Evolutionary conservation across 2,113 vertebrate species (phyloP), one percentile per base, ranked within the genome.

Genomic region (Pelusios castaneus): DNA sequence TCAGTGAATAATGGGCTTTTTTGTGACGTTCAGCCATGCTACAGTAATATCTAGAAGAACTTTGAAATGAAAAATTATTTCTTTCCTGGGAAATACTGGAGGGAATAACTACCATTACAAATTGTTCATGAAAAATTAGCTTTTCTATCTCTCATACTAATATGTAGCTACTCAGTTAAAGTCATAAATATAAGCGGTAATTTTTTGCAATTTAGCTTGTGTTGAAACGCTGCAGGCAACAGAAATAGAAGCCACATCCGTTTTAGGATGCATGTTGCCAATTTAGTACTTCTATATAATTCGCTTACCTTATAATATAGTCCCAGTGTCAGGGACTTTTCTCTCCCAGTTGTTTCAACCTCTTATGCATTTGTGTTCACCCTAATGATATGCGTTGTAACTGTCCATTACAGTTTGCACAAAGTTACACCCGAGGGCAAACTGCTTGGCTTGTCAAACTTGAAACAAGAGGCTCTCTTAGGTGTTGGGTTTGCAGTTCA

Each of bases 121-220:
- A 91, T 89, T 43, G 22, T 54, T 96, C 41, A 51, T 91, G 94
- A 96, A 97, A 95, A 97, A 97, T 89, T 83, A 94, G 76, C 38
- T 96, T 92, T 95, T 91, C 78, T 93, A 34, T 82, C 41, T 92
- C 87, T 38, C 75, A 93, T 81, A 51, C 67, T 94, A 95, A 96
- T 96, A 96, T 95, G 95, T 91, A 94, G 67, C 92, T 95, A 94
- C 82, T 96, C 47, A 73, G 89, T 88, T 81, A 88, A 97, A 97
- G 67, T 79, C 85, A 73, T 96, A 97, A 96, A 91, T 67, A 84
- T 0, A 0, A 73, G 56, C 93, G 70, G 92, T 89, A 94, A 94
- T 86, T 95, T 93, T 95, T 58, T 95, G 93, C 80, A 80, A 85
- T 79, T 95, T 92, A 92, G 14, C 67, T 86, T 73, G 83, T 87